Conservation (phyloP, 2,888 invertebrate genomes). For the Crossocerus cetratus region DNA sequence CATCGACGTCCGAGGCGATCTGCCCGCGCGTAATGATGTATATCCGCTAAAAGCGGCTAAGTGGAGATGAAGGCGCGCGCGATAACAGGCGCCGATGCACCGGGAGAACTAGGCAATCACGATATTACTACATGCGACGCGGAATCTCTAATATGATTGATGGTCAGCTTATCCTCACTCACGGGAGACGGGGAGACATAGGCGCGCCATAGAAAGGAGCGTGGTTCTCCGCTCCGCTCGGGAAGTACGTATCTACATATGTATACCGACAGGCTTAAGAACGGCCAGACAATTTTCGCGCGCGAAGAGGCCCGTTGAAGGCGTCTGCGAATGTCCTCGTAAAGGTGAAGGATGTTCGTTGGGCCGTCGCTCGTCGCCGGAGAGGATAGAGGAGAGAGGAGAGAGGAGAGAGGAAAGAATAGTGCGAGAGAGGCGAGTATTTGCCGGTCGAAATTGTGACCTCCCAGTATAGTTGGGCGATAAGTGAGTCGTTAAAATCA, state of each 20-base stretch:
- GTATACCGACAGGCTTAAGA: neutral
- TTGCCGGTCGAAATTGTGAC: conserved; percentile 46
- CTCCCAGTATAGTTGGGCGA: conserved; percentile 58
- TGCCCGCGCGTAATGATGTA: conserved; percentile 25
- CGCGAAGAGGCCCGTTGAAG: neutral
- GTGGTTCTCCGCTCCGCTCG: neutral
- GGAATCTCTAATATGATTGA: neutral
- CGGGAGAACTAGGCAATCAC: too few species aligned
- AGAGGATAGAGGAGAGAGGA: neutral
- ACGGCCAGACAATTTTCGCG: neutral
- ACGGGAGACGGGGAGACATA: neutral
- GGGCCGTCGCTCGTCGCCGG: too few species aligned
- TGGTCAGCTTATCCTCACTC: neutral
- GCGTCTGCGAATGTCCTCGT: neutral
- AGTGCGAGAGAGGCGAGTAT: conserved; percentile 4
- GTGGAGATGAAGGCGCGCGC: too few species aligned
- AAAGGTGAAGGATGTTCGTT: conserved; percentile 3
- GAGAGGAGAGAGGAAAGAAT: neutral
- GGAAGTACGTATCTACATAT: too few species aligned
- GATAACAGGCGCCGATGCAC: neutral
- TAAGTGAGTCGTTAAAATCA: conserved; percentile 63
- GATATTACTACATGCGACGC: neutral
- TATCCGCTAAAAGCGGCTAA: conserved; percentile 18
- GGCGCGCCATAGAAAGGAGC: neutral
- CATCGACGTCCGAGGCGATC: conserved; percentile 18